Evolutionary conservation across 2,113 vertebrate genomes (phyloP).

Genomic region (Apus apus): DNA sequence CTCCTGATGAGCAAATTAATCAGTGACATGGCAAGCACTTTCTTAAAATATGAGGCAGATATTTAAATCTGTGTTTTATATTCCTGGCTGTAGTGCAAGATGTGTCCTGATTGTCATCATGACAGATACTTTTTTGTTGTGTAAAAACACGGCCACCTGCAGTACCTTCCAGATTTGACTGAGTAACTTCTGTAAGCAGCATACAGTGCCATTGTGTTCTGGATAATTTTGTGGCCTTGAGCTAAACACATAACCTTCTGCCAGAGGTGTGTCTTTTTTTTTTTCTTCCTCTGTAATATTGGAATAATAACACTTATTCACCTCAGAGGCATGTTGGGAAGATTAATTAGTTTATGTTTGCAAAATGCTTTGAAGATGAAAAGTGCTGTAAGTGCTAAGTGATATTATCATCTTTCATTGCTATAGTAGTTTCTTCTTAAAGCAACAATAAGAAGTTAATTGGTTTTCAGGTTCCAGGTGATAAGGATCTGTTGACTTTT

Average conservation of each 20-base stretch:
- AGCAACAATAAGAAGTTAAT: slow-evolving; percentile 62
- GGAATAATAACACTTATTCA: slow-evolving; percentile 26
- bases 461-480: slow-evolving; percentile 59
- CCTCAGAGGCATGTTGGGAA: slow-evolving; percentile 6
- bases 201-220: neutral
- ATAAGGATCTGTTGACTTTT: slow-evolving; percentile 61
- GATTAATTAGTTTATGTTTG: slow-evolving; percentile 67
- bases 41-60: slow-evolving; percentile 6
- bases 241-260: slow-evolving; percentile 31
- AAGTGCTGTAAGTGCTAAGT: slow-evolving; percentile 31
- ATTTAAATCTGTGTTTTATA: neutral
- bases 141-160: neutral
- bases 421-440: slow-evolving; percentile 44
- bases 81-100: neutral
- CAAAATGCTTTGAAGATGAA: slow-evolving; percentile 67
- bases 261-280: neutral
- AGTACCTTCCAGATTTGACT: neutral
- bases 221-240: slow-evolving; percentile 52
- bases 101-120: neutral
- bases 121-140: slow-evolving; percentile 43
- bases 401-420: slow-evolving; percentile 39
- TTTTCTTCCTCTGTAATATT: neutral
- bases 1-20: slow-evolving; percentile 52
- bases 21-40: neutral
- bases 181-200: neutral